phyloP scores from a whole-genome alignment of 2,113 vertebrate species.

The Trematomus loennbergii region DNA sequence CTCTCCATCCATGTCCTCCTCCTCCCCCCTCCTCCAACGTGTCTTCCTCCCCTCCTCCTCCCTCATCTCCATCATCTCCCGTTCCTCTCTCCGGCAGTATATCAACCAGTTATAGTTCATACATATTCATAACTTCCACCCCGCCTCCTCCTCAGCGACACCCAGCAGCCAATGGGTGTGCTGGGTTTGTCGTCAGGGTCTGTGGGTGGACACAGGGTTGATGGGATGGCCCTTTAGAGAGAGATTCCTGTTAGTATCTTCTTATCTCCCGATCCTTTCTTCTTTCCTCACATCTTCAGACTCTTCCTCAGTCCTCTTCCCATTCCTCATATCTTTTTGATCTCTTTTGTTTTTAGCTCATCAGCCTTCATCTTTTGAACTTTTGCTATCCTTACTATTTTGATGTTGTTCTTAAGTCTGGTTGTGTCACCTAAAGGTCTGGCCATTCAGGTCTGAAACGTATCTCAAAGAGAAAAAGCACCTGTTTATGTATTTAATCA shows the following conservation, averaged over 20 bases:
- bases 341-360: too few relatives aligned
- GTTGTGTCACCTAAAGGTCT: too few relatives aligned
- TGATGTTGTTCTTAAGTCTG: background rate
- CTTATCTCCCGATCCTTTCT: slow-evolving; percentile 24
- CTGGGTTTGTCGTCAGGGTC: slow-evolving; percentile 70
- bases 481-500: too few relatives aligned
- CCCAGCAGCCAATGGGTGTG: slow-evolving; percentile 70
- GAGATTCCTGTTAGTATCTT: slow-evolving; percentile 63
- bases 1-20: slow-evolving; percentile 23
- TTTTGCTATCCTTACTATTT: background rate
- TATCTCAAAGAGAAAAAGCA: too few relatives aligned
- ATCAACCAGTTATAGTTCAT: slow-evolving; percentile 80
- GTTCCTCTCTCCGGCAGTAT: slow-evolving; percentile 65
- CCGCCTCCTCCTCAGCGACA: slow-evolving; percentile 68
- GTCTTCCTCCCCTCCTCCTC: slow-evolving; percentile 16
- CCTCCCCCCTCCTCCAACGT: slow-evolving; percentile 8
- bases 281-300: slow-evolving; percentile 24
- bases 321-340: background rate
- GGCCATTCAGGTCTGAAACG: too few relatives aligned
- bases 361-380: background rate
- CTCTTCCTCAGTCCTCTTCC: slow-evolving; percentile 2
- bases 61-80: slow-evolving; percentile 51
- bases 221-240: slow-evolving; percentile 66
- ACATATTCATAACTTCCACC: slow-evolving; percentile 81
- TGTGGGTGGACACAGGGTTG: slow-evolving; percentile 77